Evolutionary conservation across 2,888 invertebrate species (phyloP), one percentile per base, ranked within the genome.

Genomic region (Caenorhabditis sp.): DNA sequence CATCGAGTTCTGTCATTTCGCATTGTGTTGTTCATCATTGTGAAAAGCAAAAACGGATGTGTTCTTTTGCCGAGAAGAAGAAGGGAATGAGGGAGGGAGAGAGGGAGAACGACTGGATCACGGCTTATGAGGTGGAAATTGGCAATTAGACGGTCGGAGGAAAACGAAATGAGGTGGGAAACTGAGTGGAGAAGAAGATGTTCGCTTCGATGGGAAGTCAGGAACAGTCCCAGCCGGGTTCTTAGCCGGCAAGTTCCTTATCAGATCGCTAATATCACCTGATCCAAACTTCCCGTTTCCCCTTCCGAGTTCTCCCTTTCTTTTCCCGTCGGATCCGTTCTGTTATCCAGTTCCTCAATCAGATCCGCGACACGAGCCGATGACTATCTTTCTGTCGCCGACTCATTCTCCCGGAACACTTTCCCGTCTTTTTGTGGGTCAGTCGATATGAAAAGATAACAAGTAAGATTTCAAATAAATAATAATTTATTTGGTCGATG

Each of bases 401-500:
- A 4, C 32, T 3, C 8, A 15, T 8, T 56, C 28, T 56, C 58
- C 61, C 65, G 67, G 76, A 68, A 61, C 64, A 56, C 64, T 69
- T 70, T 65, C 60, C 55, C 35, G 24, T 56, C 47, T 56, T 78
- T n/a, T 70, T 70, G 55, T 77, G 62, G 76, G 76, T 77, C 76
- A 77, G 22, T 28, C 58, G 51, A 32, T 6, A 32, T 6, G 47
- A 56, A 44, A 37, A 13, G n/a, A 18, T 51, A 56, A 62, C 28
- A 62, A 50, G 60, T 40, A 53, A 26, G 35, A 47, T 44, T 64
- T 76, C 76, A 76, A 79, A 79, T 79, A 79, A 79, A 71, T 71
- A 79, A 79, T 79, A 79, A 79, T 79, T 79, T 79, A 79, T 79
- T 79, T 71, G 79, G 79, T 71, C 67, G 67, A 61, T 65, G 69